These are phyloP conservation scores for Ia io DNA, from an alignment of 2,113 vertebrate species.

Conservation along the genomic window DNA sequence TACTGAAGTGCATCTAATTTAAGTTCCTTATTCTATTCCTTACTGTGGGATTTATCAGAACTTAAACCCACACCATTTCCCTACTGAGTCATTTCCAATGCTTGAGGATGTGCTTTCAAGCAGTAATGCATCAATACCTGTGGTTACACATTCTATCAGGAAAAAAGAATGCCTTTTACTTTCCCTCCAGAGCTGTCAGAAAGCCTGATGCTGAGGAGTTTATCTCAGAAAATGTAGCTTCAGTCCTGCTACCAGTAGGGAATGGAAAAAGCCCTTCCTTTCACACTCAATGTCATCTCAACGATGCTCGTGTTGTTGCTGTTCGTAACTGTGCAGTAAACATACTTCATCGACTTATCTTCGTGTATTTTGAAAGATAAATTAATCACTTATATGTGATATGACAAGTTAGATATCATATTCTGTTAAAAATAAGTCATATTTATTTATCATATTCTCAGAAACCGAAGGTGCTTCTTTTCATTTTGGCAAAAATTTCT, in stretches of 20 bases:
- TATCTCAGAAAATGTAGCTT: conserved; percentile 74
- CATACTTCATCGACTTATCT: background rate
- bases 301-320: conserved; percentile 66
- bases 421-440: background rate
- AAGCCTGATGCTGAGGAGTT: conserved; percentile 79
- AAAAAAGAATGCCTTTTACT: conserved; percentile 63
- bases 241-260: conserved; percentile 61
- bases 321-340: conserved; percentile 64
- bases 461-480: background rate
- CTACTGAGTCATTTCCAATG: conserved; percentile 79
- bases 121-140: conserved; percentile 74
- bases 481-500: background rate
- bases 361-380: conserved; percentile 23
- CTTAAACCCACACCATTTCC: conserved; percentile 79
- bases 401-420: background rate
- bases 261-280: conserved; percentile 72
- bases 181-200: conserved; percentile 80
- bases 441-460: background rate
- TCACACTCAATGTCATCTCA: conserved; percentile 72
- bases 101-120: conserved; percentile 83
- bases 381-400: conserved; percentile 1
- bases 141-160: conserved; percentile 74
- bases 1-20: conserved; percentile 71
- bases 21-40: conserved; percentile 75
- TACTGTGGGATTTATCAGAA: conserved; percentile 79